These are phyloP conservation scores for Rutpela maculata DNA, from an alignment of 2,888 invertebrate genomes.

Conservation along the genomic window DNA sequence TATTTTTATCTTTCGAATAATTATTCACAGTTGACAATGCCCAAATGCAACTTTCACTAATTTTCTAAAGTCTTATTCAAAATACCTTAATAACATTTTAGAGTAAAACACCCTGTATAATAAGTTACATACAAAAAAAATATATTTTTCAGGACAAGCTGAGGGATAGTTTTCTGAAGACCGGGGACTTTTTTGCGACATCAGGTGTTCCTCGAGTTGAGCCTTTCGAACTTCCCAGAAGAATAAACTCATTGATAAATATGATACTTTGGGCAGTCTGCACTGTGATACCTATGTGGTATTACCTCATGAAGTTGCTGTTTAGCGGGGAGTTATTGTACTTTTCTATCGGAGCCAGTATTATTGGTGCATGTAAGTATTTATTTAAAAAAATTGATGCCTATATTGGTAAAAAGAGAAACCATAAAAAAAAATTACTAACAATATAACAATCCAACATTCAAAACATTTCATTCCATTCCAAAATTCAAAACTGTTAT, in stretches of 20 bases:
- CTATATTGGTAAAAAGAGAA: too few species aligned
- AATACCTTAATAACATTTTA: too few species aligned
- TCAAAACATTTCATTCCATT: too few species aligned
- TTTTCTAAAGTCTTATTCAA: too few species aligned
- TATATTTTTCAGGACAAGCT: conserved; percentile 80
- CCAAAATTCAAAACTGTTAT: too few species aligned
- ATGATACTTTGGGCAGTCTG: conserved; percentile 82
- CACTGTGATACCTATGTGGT: conserved; percentile 83
- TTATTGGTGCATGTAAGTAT: conserved; percentile 87
- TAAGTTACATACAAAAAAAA: too few species aligned
- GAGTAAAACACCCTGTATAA: too few species aligned
- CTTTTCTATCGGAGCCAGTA: conserved; percentile 81
- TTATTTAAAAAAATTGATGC: conserved; percentile 33
- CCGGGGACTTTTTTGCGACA: conserved; percentile 87
- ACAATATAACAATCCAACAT: too few species aligned
- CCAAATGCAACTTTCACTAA: too few species aligned
- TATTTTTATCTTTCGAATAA: too few species aligned
- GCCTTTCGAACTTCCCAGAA: conserved; percentile 77
- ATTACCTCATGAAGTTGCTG: conserved; percentile 80
- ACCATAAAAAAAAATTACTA: too few species aligned
- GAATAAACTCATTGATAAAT: conserved; percentile 83
- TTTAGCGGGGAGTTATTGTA: conserved; percentile 84
- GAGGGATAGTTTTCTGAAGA: conserved; percentile 83
- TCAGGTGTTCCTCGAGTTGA: conserved; percentile 83
- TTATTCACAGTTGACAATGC: too few species aligned